Evolutionary conservation across 2,888 invertebrate genomes (phyloP).

Genomic region (Phyllotreta cruciferae): DNA sequence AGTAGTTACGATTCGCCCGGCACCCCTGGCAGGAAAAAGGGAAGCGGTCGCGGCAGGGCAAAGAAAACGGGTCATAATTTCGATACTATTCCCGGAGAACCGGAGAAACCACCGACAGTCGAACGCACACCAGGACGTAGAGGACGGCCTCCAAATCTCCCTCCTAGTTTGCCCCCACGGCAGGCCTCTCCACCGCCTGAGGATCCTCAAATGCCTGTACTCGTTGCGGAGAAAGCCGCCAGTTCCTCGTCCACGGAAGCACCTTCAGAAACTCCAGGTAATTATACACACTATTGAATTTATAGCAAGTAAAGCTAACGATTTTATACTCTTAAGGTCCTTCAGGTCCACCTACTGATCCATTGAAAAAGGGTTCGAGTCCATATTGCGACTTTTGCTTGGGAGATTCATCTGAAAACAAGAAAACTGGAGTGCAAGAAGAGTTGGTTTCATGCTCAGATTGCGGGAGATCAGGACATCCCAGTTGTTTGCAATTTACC

Average conservation of each 20-base stretch:
- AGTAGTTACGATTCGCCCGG: constrained; percentile 58
- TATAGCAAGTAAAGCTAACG: too few relatives aligned
- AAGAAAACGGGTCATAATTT: constrained; percentile 61
- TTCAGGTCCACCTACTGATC: constrained; percentile 30
- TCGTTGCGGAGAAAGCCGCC: constrained; percentile 59
- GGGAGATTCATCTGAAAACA: constrained; percentile 94
- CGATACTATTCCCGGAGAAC: constrained; percentile 69
- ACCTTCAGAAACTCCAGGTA: constrained; percentile 25
- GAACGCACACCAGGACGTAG: constrained; percentile 72
- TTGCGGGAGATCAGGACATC: constrained; percentile 96
- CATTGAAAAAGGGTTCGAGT: constrained; percentile 75
- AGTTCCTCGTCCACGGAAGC: constrained; percentile 15
- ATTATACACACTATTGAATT: too few relatives aligned
- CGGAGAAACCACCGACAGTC: constrained; percentile 88
- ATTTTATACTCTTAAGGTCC: too few relatives aligned
- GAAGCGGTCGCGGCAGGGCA: constrained; percentile 61
- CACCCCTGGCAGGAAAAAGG: constrained; percentile 58
- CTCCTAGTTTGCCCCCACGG: constrained; percentile 61
- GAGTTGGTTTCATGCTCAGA: constrained; percentile 97
- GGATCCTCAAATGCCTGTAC: constrained; percentile 61
- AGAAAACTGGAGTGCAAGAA: constrained; percentile 93
- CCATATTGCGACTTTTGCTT: constrained; percentile 98
- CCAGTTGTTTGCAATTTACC: constrained; percentile 97
- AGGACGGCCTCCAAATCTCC: constrained; percentile 56
- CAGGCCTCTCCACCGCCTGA: constrained; percentile 53